Evolutionary conservation across 1,140 invertebrate species (phyloP).

Genomic region (Mizuhopecten yessoensis): DNA sequence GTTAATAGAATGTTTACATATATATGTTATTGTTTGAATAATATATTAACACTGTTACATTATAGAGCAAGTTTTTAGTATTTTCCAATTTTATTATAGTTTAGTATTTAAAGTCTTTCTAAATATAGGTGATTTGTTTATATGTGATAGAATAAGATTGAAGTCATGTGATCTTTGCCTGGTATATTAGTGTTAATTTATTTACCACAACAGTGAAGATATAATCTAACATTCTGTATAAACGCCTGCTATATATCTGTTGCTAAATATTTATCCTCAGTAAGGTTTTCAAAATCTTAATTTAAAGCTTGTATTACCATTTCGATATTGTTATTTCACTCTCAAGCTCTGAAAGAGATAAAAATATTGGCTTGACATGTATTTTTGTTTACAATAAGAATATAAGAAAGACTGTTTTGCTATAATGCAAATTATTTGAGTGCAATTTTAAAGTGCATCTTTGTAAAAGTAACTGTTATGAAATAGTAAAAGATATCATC

Average conservation of each 20-base stretch:
- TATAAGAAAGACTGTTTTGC: no score
- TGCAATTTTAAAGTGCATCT: no score
- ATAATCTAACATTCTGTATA: background rate
- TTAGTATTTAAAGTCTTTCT: background rate
- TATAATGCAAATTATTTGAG: no score
- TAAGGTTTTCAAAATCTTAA: no score
- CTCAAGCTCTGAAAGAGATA: no score
- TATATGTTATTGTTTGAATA: background rate
- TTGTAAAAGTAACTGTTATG: no score
- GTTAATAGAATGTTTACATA: background rate
- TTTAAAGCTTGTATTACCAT: no score
- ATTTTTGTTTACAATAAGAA: no score
- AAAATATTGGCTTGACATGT: no score
- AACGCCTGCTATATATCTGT: background rate
- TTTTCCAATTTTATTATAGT: background rate
- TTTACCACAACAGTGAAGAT: background rate
- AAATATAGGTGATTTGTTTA: background rate
- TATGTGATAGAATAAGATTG: background rate
- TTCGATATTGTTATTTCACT: no score
- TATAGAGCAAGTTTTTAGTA: background rate
- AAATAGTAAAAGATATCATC: no score
- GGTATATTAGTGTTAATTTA: background rate
- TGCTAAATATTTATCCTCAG: no score
- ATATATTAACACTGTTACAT: constrained; percentile 36
- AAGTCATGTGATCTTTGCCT: background rate